These are phyloP conservation scores for Benthochromis sp. DNA, from an alignment of 2,113 vertebrate genomes.

Conservation along the genomic window DNA sequence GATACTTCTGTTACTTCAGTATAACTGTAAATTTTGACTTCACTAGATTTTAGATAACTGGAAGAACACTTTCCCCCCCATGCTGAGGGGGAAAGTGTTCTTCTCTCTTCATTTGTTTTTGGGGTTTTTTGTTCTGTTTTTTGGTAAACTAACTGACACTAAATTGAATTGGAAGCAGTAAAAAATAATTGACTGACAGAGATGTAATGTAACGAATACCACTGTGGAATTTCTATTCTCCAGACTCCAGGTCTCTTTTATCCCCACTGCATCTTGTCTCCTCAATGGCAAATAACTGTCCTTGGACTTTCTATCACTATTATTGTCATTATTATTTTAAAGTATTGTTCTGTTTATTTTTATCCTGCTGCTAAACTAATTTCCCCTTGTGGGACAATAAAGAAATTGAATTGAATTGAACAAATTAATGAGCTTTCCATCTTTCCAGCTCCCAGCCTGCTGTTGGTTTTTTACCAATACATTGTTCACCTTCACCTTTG, in stretches of 20 bases:
- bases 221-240: background rate
- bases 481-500: background rate
- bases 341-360: background rate
- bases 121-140: background rate
- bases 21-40: background rate
- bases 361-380: background rate
- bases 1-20: background rate
- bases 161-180: background rate
- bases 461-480: background rate
- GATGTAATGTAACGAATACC: background rate
- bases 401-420: background rate
- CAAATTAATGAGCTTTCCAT: background rate
- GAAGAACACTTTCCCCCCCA: background rate
- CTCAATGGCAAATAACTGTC: background rate
- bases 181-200: background rate
- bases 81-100: background rate
- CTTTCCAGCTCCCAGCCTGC: background rate
- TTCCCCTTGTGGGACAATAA: background rate
- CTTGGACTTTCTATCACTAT: background rate
- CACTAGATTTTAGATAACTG: background rate
- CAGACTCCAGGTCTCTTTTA: background rate
- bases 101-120: background rate
- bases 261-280: background rate
- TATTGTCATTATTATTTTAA: background rate
- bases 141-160: background rate